Evolutionary conservation across 2,113 vertebrate species (phyloP), one percentile per base, ranked within the genome.

Genomic region (Pavo muticus): DNA sequence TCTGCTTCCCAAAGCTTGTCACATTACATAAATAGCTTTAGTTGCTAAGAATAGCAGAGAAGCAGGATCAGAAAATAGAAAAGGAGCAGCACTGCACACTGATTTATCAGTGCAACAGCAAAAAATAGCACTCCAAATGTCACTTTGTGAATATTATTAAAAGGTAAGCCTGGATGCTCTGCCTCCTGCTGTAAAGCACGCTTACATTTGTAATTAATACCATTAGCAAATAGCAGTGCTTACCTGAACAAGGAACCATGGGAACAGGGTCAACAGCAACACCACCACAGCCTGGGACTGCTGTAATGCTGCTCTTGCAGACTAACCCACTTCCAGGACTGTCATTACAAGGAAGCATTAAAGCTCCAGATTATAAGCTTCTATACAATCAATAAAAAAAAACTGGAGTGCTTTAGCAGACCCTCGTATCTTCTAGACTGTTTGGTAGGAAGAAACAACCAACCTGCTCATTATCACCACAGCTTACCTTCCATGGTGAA

Each of bases 401-500:
- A 25, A 6, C 10, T 7, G 18, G 1, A 11, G 29, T 6, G 14
- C 47, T 52, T 29, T 12, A 47, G 18, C 18, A 71, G 12, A n/a
- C 12, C 25, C 14, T 37, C 32, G 13, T 5, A 45, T 16, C 68
- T 68, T 91, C 63, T 23, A 59, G 16, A 27, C 35, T 40, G 11
- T 54, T 72, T 79, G 29, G 59, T 59, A 32, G 64, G 21, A 63
- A 37, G 54, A 76, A 80, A n/a, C 25, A 50, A 2, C 14, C 57
- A 19, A 1, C 30, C 72, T 56, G 52, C n/a, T 30, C 52, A 1
- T 1, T 21, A 9, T 4, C 9, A 29, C 50, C 75, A 9, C 72
- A 44, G 84, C 98, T 96, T 89, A 99, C 99, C 99, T 99, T 79
- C 99, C 99, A 21, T 99, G 99, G 97, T 99, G 99, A 94, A 99